Percentiles rank a stretch among this genome's conserved stretches.
Conservation (phyloP, 2,888 invertebrate genomes). For the Amphipyra tragopoginis region DNA sequence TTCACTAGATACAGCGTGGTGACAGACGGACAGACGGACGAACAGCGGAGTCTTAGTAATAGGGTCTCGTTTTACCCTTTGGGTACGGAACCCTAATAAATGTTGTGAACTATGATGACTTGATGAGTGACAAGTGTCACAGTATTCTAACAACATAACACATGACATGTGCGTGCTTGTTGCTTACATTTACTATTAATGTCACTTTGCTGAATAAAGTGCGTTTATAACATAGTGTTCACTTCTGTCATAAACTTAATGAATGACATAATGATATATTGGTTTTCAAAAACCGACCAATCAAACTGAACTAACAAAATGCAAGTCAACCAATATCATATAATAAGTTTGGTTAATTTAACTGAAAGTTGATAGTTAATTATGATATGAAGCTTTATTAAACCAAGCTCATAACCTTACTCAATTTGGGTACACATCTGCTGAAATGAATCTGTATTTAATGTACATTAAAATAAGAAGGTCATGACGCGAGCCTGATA, state of each 20-base stretch:
- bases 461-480: too few species aligned
- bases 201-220: background rate
- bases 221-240: background rate
- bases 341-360: background rate
- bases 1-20: too few species aligned
- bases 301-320: background rate
- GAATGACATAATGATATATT: conserved; percentile 6
- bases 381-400: background rate
- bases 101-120: background rate
- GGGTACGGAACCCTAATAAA: too few species aligned
- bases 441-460: too few species aligned
- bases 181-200: background rate
- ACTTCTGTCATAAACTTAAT: background rate
- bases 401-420: too few species aligned
- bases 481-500: too few species aligned
- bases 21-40: too few species aligned
- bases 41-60: too few species aligned
- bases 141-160: background rate
- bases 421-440: too few species aligned
- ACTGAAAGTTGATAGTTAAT: background rate
- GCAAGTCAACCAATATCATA: background rate
- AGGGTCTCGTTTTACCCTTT: too few species aligned
- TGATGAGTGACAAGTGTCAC: background rate
- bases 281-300: background rate
- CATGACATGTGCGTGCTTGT: background rate